Base-by-base conservation (phyloP, 64 coral and sea anemone genomes). In the Montipora sp. region DNA sequence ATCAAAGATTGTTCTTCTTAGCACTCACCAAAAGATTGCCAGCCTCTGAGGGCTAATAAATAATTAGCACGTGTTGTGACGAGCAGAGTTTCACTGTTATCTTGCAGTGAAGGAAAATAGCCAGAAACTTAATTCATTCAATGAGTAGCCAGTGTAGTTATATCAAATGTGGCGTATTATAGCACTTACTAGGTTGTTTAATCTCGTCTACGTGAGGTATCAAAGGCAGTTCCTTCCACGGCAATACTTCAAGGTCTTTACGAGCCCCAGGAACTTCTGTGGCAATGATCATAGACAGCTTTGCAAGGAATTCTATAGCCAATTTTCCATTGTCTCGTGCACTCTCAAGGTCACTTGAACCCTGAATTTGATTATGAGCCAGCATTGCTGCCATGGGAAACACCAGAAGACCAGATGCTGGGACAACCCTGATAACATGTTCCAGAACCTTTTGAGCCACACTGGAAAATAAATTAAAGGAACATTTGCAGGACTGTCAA, bases 181-280 rank as follows among this genome's bases (percentile, higher is more conserved):
- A 0, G 22, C 13, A 87, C 95, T 90, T 90, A 96, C 95, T 70
- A 51, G 51, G 78, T 18, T 71, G 75, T 47, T 85, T 67, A 5
- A 96, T 77, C 66, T 96, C 95, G 5, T 86, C 51, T 21, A 20
- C 2, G 23, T 81, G 45, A 5, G 95, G 95, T 19, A 96, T 87
- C 48, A 93, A 27, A 2, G 95, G 75, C 18, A 87, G 81, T 49
- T 90, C 14, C 5, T 93, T 96, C 95, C 95, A 93, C 16, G 81
- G 66, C 2, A 96, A 69, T 47, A 61, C 27, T 20, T 51, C 8
- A 24, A 88, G 36, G 5, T 96, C 51, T 27, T 90, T 76, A 43
- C 55, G 60, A 19, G 81, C 95, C 19, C 48, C 59, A 77, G 87
- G 81, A 2, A 96, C 88, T 49, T 87, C 84, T 16, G 57, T 21